Conservation (phyloP, 2,888 invertebrate species). For the Pristionchus japonicus region DNA sequence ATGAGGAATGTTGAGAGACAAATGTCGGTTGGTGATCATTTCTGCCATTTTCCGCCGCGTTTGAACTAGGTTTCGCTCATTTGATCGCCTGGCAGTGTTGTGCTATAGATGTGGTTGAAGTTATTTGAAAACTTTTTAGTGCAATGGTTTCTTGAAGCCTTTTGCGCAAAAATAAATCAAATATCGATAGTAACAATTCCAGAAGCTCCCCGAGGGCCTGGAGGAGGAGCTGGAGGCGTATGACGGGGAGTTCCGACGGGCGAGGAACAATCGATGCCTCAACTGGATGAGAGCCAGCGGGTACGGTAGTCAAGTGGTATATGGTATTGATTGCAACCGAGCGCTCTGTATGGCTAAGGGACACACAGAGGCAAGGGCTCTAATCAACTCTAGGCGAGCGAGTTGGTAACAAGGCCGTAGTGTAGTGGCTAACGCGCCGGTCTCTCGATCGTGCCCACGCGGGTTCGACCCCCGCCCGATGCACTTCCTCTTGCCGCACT, state of each 20-base stretch:
- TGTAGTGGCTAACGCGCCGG: constrained; percentile 17
- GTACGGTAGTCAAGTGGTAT: constrained; percentile 8
- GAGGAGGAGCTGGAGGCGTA: constrained; percentile 55
- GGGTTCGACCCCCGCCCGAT: constrained; percentile 12
- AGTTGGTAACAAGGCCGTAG: no score
- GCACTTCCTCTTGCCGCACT: background rate
- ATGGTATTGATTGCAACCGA: no score
- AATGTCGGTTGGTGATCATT: no score
- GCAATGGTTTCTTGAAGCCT: background rate
- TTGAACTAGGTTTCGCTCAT: background rate
- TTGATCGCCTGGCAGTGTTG: background rate
- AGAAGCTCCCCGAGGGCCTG: constrained; percentile 54
- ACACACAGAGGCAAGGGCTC: no score
- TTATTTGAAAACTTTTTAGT: background rate
- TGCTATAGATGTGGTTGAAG: background rate
- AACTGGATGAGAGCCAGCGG: constrained; percentile 60
- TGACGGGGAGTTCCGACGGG: constrained; percentile 37
- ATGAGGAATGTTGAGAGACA: no score
- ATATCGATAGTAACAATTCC: background rate
- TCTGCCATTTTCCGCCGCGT: no score
- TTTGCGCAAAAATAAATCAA: background rate
- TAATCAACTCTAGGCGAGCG: no score
- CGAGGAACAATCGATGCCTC: constrained; percentile 57
- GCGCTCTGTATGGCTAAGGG: no score
- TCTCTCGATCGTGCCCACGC: background rate